Evolutionary conservation across 2,113 vertebrate genomes (phyloP), one percentile per base, ranked within the genome.

Genomic region (Ameiurus melas): DNA sequence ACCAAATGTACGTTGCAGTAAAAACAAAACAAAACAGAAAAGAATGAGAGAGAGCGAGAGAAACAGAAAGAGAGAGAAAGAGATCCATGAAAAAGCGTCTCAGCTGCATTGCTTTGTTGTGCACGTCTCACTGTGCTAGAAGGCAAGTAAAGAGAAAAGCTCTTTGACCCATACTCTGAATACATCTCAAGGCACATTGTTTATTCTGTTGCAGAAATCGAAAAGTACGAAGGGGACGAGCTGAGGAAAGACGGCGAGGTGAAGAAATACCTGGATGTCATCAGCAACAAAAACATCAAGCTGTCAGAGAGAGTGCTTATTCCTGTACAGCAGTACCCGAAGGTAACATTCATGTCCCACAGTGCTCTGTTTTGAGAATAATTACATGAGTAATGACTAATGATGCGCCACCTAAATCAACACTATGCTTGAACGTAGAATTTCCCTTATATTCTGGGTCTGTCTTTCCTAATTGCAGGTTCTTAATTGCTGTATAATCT

Each of bases 241-340:
- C 92, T 95, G 90, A 97, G 96, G 94, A 99, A 98, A 88, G 98
- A 99, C 92, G 97, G 96, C 27, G 97, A 98, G 92, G 96, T 97
- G 92, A 99, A 99, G 94, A 99, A 99, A 89, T 99, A 99, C 64
- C 96, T 99, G 88, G 98, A 99, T 94, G 96, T 99, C 92, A 99
- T 99, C 96, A 99, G 98, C 95, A 99, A 99, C 97, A 99, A 99
- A 97, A 99, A 99, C 91, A 99, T 99, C 95, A 99, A 99, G 94
- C 96, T 99, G 60, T 98, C 97, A 3, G 98, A 99, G 94, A 96
- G 97, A 93, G 97, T 99, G 88, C 94, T 99, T 92, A 99, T 99
- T 90, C 98, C 98, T 75, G 95, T 98, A 87, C 98, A 98, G 93
- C 98, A 99, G 92, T 99, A 99, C 95, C 98, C 98, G 91, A 99